Percentiles rank a stretch among this genome's conserved stretches.
Conservation (phyloP, 2,797 vertebrate species). For the Crenuchus spilurus region DNA sequence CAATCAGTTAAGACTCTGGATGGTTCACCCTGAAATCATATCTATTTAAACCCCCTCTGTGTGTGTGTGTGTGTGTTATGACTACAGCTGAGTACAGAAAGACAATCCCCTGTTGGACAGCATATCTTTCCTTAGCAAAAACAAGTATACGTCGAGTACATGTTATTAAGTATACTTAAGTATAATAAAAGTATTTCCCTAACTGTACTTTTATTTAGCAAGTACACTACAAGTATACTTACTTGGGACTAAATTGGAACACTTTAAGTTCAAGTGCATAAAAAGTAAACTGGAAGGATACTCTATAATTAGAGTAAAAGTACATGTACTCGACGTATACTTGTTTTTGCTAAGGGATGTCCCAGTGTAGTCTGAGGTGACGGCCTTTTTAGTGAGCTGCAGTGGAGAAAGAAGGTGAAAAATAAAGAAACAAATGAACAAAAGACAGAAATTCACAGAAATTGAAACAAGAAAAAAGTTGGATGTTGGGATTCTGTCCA, state of each 20-base stretch:
- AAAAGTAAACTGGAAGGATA: too few species aligned
- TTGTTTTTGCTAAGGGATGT: too few species aligned
- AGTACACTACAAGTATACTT: too few species aligned
- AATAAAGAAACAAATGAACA: not conserved
- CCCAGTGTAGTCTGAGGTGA: not conserved
- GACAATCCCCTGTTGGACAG: constrained; percentile 13
- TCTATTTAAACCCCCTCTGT: constrained; percentile 6
- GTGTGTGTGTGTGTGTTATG: constrained; percentile 17
- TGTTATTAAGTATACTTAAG: too few species aligned
- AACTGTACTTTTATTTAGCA: too few species aligned
- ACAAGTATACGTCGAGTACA: too few species aligned
- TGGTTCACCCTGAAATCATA: constrained; percentile 3
- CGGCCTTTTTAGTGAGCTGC: constrained; percentile 1
- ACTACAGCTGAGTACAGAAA: constrained; percentile 10
- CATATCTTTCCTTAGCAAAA: too few species aligned
- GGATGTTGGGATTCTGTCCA: not conserved
- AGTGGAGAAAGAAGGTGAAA: not conserved
- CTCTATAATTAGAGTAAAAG: too few species aligned
- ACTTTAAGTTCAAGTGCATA: too few species aligned
- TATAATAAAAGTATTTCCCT: too few species aligned
- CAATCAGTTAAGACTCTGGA: not conserved
- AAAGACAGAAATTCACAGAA: not conserved
- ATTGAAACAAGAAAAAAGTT: not conserved
- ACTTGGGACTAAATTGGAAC: too few species aligned
- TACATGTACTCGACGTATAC: too few species aligned